Base-by-base conservation (phyloP, 2,797 vertebrate species). In the Varecia variegata region DNA sequence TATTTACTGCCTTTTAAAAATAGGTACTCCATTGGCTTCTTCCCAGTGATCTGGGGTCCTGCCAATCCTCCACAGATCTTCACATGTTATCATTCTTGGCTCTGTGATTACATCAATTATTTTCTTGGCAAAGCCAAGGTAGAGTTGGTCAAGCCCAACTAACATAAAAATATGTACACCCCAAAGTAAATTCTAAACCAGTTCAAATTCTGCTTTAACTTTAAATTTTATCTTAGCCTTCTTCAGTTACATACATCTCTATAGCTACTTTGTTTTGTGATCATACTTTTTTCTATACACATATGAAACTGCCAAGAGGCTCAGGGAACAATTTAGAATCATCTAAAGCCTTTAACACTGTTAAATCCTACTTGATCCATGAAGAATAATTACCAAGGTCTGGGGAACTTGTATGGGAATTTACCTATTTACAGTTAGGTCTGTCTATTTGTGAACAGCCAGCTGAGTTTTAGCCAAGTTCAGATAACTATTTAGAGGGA, bases 1-100 rank as follows among this genome's bases (percentile, higher is more conserved):
- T 82, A 91, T 92, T 92, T 92, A 96, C 88, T 96, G 90, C 86
- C 81, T 96, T 96, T 97, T 93, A 98, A 97, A 97, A 97, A 93
- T 93, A 97, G 94, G 71, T 97, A 84, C 30, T 93, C 47, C 14
- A 38, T 35, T 95, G 92, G 94, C 86, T 88, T 97, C 95, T 95
- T 68, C 88, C 74, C 79, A 74, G 93, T 50, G 40, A 96, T 90
- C 96, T 97, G 93, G 80, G 96, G 77, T 76, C 68, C 65, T 97
- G 97, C 97, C 97, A 97, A 38, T 86, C 83, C 52, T 93, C 62
- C 70, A 62, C 85, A 95, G 93, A 95, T 94, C 95, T 94, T 97
- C 97, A 95, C 94, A 85, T 96, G 95, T 92, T 96, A 97, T 98
- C 96, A 88, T 97, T 96, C 95, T 97, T 97, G 97, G 97, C 97